Base-by-base conservation (phyloP, 2,888 invertebrate species). In the Tetramorium bicarinatum region DNA sequence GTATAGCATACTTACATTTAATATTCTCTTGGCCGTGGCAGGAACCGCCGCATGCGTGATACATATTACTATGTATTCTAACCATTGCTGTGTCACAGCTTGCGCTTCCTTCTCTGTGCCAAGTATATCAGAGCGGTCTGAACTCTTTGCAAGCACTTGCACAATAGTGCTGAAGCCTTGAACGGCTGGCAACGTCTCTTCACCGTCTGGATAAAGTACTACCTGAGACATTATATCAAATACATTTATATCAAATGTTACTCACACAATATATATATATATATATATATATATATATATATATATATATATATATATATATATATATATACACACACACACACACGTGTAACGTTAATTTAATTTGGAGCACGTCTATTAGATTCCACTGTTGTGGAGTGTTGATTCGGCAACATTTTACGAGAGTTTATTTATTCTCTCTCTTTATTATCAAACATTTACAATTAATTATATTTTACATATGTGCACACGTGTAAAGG, bases 31-130 rank as follows among this genome's bases (percentile, higher is more conserved):
- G 0, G 95, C 95, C 91, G 96, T 96, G 0, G 89, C 82, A 47
- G 95, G 92, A 88, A 95, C 95, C 2, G 95, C 95, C 11, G 95
- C 96, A 91, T 96, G 96, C 91, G 96, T 95, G 3, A 95, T 95
- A 92, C 95, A 96, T 93, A 96, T 94, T 2, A 96, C 95, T 6
- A 96, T 95, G 92, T 96, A 96, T 92, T 97, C 97, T 49, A 97
- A 93, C 97, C 97, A 97, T 89, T 97, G 97, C 47, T 89, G 87
- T 0, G 91, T 91, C 21, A 94, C 47, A 77, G 94, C 94, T 85
- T 88, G 91, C 1, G 88, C 91, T 15, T 93, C 87, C 49, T 91
- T 91, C 83, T 94, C 90, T 29, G 86, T 90, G 13, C 93, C 94
- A 56, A 94, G 86, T 72, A 92, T 88, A 69, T 91, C 87, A 2